A percentile compares a stretch with the other conserved stretches of the same genome.
Conservation (phyloP, 2,113 vertebrate genomes). For the Laterallus jamaicensis region DNA sequence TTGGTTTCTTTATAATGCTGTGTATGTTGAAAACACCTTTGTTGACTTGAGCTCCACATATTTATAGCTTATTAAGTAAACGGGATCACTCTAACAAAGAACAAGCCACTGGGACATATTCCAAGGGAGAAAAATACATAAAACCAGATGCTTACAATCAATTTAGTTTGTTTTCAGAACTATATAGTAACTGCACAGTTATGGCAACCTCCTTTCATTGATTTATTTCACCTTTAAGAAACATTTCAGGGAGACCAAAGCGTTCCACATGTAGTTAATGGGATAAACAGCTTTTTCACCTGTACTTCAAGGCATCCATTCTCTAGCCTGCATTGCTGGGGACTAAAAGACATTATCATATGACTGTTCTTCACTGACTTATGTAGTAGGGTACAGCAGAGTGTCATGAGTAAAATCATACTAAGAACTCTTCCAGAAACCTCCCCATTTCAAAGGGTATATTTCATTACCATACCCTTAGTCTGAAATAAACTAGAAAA, state of each 20-base stretch:
- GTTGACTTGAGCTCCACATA: conserved; percentile 54
- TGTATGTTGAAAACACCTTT: conserved; percentile 51
- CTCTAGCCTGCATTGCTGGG: not conserved
- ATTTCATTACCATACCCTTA: not conserved
- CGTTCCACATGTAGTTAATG: not conserved
- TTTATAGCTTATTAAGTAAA: conserved; percentile 67
- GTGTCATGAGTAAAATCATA: not conserved
- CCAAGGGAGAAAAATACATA: conserved; percentile 37
- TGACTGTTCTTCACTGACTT: not conserved
- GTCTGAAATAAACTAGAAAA: not conserved
- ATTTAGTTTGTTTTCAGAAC: conserved; percentile 46
- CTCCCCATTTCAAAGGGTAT: not conserved
- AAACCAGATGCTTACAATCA: conserved; percentile 43
- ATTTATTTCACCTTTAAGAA: conserved; percentile 48
- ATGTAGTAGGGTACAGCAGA: not conserved
- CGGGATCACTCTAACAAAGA: conserved; percentile 48
- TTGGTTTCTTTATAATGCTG: conserved; percentile 48
- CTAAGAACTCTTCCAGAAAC: not conserved
- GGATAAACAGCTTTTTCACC: conserved; percentile 7
- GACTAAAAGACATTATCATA: not conserved
- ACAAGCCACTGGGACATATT: conserved; percentile 43
- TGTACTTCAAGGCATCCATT: not conserved
- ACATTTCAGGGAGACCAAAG: not conserved
- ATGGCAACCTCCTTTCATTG: not conserved
- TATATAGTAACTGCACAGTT: not conserved